Percentiles rank a stretch among this genome's conserved stretches.
phyloP scores from a whole-genome alignment of 1,140 invertebrate species.

The Centruroides sculpturatus region DNA sequence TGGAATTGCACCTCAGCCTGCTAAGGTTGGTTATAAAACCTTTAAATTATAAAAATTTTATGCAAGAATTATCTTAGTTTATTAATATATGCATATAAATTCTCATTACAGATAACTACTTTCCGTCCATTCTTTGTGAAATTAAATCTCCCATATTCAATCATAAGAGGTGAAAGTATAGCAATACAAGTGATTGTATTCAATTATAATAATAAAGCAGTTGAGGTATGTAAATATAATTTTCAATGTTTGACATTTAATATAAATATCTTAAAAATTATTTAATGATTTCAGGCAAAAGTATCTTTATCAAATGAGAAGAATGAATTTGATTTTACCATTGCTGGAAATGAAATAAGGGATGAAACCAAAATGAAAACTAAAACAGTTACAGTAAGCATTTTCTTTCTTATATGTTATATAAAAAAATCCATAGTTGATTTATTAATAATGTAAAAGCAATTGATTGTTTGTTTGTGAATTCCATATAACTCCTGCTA shows the following conservation, averaged over 20 bases:
- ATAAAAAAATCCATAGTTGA: too few species aligned
- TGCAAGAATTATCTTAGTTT: too few species aligned
- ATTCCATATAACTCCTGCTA: too few species aligned
- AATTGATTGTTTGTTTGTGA: too few species aligned
- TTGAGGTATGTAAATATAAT: conserved; percentile 30
- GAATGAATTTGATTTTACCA: conserved; percentile 63
- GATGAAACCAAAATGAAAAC: conserved; percentile 24
- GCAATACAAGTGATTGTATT: conserved; percentile 80
- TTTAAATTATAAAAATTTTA: too few species aligned
- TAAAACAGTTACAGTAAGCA: conserved; percentile 11
- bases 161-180: conserved; percentile 79
- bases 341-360: conserved; percentile 50
- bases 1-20: conserved; percentile 53
- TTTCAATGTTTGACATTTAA: too few species aligned
- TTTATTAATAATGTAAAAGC: too few species aligned
- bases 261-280: not conserved
- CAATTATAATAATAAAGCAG: conserved; percentile 70
- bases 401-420: not conserved
- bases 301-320: conserved; percentile 69
- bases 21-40: conserved; percentile 34
- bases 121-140: conserved; percentile 78
- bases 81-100: not conserved
- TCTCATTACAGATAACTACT: conserved; percentile 46
- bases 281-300: conserved; percentile 39
- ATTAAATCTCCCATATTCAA: conserved; percentile 70